Evolutionary conservation across 2,113 vertebrate genomes (phyloP).

Genomic region (Heptranchias perlo): DNA sequence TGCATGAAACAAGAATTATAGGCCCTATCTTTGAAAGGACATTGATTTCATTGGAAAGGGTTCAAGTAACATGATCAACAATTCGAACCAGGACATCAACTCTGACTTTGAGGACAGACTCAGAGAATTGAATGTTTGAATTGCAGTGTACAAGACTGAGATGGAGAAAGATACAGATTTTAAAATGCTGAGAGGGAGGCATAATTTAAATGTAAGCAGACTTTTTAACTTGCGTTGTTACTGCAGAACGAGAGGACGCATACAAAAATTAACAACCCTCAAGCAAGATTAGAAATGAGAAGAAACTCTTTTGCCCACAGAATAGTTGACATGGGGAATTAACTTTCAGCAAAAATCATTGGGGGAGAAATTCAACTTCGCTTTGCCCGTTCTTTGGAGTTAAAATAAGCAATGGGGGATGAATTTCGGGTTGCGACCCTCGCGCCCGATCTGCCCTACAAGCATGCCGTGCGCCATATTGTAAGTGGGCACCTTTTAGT

Average conservation of each 20-base stretch:
- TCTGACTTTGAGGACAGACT: neutral
- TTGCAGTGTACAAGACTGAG: neutral
- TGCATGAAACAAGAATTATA: neutral
- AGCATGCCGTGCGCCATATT: no score
- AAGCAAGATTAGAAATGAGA: neutral
- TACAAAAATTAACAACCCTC: slow-evolving; percentile 7
- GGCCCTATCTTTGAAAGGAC: neutral
- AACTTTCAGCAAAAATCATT: neutral
- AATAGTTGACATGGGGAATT: neutral
- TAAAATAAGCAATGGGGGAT: neutral
- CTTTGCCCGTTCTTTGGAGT: neutral
- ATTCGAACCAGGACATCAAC: neutral
- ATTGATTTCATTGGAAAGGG: neutral
- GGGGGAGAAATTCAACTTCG: neutral
- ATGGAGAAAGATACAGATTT: neutral
- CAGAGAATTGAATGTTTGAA: neutral
- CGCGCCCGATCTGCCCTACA: neutral
- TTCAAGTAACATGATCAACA: neutral
- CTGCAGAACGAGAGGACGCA: neutral
- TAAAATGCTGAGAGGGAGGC: neutral
- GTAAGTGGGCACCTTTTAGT: no score
- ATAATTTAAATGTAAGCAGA: neutral
- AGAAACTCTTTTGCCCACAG: neutral
- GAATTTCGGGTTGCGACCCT: neutral
- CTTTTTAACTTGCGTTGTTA: neutral